Evolutionary conservation across 1,140 invertebrate genomes (phyloP).

Genomic region (Megathymus violae): DNA sequence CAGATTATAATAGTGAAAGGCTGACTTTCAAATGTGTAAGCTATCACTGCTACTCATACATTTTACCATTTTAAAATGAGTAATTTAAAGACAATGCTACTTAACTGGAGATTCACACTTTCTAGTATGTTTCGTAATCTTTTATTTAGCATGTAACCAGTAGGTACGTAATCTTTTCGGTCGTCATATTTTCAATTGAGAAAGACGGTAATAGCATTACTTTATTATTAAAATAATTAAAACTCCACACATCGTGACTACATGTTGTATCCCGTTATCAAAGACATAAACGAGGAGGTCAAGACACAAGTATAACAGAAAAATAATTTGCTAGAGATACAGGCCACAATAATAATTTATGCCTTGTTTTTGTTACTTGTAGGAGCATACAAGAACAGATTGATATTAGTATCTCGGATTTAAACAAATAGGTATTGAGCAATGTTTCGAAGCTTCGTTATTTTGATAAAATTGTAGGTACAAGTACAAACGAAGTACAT

Average conservation of each 20-base stretch:
- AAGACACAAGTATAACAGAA: constrained; percentile 67
- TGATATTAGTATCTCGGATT: constrained; percentile 23
- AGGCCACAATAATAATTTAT: constrained; percentile 57
- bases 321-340: constrained; percentile 79
- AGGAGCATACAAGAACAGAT: constrained; percentile 31
- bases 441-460: background rate
- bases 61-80: too few species aligned
- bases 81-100: background rate
- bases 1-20: too few species aligned
- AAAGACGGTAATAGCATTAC: constrained; percentile 35
- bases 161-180: background rate
- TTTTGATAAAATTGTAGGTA: too few species aligned
- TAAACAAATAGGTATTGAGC: constrained; percentile 18
- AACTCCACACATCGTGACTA: constrained; percentile 39
- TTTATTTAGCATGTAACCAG: constrained; percentile 7
- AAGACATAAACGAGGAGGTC: constrained; percentile 52
- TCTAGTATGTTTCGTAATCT: constrained; percentile 15
- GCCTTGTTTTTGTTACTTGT: constrained; percentile 51
- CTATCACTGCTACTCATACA: too few species aligned
- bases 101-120: background rate
- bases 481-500: too few species aligned
- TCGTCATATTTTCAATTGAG: constrained; percentile 1
- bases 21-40: too few species aligned
- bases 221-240: constrained; percentile 67
- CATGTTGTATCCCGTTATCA: constrained; percentile 54